Evolutionary conservation across 2,113 vertebrate species (phyloP).

Genomic region (Notiomystis cincta): DNA sequence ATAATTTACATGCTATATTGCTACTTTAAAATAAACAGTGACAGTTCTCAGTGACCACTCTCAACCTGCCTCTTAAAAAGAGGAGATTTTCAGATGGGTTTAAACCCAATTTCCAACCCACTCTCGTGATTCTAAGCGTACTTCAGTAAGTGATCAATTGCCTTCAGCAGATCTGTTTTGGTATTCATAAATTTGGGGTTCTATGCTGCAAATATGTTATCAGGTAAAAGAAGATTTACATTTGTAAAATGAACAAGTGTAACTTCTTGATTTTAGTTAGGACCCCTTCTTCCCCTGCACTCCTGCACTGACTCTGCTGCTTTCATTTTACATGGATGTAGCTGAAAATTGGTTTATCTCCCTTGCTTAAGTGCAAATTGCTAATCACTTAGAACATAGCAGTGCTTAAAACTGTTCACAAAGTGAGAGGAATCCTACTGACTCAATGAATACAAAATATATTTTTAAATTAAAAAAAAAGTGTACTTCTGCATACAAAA

Average conservation of each 20-base stretch:
- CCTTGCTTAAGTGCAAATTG: not conserved
- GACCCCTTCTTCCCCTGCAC: not conserved
- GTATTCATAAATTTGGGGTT: not conserved
- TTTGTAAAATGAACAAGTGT: not conserved
- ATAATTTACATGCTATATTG: too few relatives aligned
- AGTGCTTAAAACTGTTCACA: not conserved
- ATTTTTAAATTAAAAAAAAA: not conserved
- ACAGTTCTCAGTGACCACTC: not conserved
- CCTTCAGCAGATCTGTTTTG: not conserved
- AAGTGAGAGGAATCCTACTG: not conserved
- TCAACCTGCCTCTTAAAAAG: not conserved
- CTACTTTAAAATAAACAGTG: not conserved
- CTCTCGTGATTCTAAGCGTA: not conserved
- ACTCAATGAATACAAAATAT: not conserved
- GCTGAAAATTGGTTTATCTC: not conserved
- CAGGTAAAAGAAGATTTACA: not conserved
- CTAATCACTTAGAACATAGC: not conserved
- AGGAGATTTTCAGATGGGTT: not conserved
- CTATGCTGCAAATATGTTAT: not conserved
- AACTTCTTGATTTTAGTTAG: not conserved
- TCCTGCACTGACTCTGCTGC: not conserved
- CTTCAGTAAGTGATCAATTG: not conserved
- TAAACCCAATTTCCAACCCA: not conserved
- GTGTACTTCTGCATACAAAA: not conserved
- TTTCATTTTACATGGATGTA: not conserved